Conservation (phyloP, 2,888 invertebrate species). For the Tinea semifulvella region DNA sequence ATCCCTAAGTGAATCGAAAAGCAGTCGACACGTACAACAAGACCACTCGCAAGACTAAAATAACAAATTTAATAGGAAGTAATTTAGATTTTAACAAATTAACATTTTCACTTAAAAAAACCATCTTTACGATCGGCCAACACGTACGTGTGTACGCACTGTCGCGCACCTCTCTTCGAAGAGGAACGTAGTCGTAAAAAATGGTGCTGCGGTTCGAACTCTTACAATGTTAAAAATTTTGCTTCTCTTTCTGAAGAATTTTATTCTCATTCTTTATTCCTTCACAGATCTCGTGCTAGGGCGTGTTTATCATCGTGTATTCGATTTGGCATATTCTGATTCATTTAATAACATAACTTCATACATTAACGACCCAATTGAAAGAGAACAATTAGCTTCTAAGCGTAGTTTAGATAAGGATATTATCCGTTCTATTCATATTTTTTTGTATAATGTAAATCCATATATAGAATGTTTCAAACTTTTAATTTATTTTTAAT, state of each 20-base stretch:
- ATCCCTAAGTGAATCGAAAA: not conserved
- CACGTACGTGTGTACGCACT: not conserved
- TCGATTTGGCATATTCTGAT: too few species aligned
- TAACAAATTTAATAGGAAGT: not conserved
- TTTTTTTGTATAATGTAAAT: constrained; percentile 14
- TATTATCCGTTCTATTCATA: constrained; percentile 13
- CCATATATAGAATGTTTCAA: not conserved
- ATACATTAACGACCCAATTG: not conserved
- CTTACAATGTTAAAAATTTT: not conserved
- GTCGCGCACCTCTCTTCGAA: not conserved
- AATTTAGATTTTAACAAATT: not conserved
- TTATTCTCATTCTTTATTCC: not conserved
- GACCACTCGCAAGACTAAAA: not conserved
- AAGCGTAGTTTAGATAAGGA: constrained; percentile 1
- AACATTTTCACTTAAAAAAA: not conserved
- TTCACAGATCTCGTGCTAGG: not conserved
- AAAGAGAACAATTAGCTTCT: not conserved
- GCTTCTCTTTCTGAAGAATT: not conserved
- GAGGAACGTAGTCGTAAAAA: not conserved
- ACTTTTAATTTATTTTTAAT: not conserved
- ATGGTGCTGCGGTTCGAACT: not conserved
- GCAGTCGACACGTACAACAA: not conserved
- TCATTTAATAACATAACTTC: too few species aligned
- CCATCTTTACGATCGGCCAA: not conserved
- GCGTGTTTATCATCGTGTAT: too few species aligned